Evolutionary conservation across 2,113 vertebrate genomes (phyloP).

Genomic region (Hemicordylus capensis): DNA sequence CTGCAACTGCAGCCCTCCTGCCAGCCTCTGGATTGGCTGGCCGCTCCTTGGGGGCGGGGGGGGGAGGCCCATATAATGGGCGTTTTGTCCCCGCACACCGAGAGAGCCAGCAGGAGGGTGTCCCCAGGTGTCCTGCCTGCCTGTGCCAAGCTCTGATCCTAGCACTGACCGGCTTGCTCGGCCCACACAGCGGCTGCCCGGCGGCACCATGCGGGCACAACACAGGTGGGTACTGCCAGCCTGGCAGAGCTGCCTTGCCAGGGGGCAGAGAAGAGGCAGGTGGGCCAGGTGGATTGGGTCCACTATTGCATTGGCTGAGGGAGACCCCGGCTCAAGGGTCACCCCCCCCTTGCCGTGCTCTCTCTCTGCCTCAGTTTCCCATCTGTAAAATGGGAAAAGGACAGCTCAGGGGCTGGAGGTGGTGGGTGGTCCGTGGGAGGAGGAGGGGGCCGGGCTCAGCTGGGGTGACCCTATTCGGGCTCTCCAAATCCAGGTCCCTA

Average conservation of each 20-base stretch:
- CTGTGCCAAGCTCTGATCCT: background rate
- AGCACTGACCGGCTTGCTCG: background rate
- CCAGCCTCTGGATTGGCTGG: background rate
- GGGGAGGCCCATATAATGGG: background rate
- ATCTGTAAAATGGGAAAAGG: background rate
- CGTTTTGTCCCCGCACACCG: background rate
- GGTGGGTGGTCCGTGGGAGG: background rate
- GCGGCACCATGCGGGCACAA: background rate
- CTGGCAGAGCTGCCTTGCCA: no score
- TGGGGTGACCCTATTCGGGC: no score
- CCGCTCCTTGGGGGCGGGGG: background rate
- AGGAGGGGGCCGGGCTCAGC: background rate
- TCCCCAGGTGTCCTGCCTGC: background rate
- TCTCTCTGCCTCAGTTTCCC: background rate
- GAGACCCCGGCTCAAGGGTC: background rate
- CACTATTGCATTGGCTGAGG: background rate
- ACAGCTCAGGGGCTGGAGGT: background rate
- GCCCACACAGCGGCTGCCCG: no score
- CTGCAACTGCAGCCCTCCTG: background rate
- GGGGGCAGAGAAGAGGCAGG: background rate
- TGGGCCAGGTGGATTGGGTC: background rate
- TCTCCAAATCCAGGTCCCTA: no score
- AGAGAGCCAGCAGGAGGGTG: no score
- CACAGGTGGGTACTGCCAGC: background rate
- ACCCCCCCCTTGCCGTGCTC: background rate